Conservation (phyloP, 2,113 vertebrate species). For the Tringa solitaria region DNA sequence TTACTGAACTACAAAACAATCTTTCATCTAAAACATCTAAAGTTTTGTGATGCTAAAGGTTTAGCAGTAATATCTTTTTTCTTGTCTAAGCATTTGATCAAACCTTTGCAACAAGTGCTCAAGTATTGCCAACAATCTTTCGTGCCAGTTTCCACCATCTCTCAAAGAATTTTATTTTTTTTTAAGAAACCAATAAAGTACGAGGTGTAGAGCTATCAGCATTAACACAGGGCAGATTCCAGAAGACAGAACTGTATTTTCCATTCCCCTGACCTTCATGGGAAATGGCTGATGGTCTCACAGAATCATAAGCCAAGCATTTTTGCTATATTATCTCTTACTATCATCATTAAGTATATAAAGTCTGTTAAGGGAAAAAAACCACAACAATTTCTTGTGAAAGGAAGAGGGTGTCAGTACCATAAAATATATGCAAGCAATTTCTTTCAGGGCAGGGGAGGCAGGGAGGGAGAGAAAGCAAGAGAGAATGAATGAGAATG, state of each 20-base stretch:
- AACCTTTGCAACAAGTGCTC: background rate
- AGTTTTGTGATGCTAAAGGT: background rate
- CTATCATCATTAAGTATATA: background rate
- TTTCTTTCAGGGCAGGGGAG: background rate
- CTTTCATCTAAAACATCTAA: background rate
- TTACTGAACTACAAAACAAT: background rate
- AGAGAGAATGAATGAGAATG: background rate
- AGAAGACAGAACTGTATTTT: background rate
- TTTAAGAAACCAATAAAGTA: background rate
- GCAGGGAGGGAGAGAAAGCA: too few relatives aligned
- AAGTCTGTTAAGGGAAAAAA: background rate
- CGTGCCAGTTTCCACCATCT: background rate
- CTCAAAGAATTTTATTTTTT: background rate
- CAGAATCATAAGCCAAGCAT: background rate
- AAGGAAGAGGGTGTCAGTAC: background rate
- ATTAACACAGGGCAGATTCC: background rate
- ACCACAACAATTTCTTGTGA: background rate
- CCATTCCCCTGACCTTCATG: background rate
- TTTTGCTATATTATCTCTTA: background rate
- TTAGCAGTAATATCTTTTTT: background rate
- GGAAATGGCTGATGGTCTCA: background rate
- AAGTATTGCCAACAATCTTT: background rate
- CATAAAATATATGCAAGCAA: background rate
- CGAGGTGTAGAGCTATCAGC: background rate
- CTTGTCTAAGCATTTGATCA: background rate